These are phyloP conservation scores for Eupithecia inturbata DNA, from an alignment of 2,888 invertebrate genomes.

Conservation along the genomic window DNA sequence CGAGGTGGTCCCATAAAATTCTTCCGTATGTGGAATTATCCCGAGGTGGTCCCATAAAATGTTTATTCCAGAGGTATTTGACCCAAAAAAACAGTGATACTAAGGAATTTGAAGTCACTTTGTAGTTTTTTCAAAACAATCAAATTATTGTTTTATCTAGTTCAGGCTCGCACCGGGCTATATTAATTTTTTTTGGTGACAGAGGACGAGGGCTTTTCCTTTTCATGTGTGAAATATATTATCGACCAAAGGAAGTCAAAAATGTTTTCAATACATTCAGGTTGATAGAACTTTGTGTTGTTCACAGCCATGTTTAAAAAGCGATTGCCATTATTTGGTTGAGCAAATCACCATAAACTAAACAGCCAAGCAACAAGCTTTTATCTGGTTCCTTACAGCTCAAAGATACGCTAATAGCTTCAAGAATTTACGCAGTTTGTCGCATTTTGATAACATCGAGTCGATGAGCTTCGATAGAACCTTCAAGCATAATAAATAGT, in stretches of 20 bases:
- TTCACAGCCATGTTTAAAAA: conserved; percentile 3
- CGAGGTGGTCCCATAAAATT: no score
- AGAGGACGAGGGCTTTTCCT: neutral
- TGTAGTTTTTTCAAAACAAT: no score
- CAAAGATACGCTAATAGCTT: conserved; percentile 40
- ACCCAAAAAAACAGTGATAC: no score
- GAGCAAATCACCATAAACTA: conserved; percentile 25
- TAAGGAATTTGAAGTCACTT: no score
- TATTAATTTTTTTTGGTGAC: no score
- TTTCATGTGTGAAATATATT: neutral
- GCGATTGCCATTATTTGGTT: conserved; percentile 4
- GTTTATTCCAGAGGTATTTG: no score
- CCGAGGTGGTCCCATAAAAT: no score
- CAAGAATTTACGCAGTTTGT: conserved; percentile 59
- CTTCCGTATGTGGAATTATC: no score
- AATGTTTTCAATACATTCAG: neutral
- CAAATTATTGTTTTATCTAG: neutral
- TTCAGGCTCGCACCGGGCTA: neutral
- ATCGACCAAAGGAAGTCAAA: neutral
- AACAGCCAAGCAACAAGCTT: conserved; percentile 30
- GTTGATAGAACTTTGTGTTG: neutral
- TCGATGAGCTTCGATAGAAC: conserved; percentile 58
- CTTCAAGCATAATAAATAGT: conserved; percentile 45
- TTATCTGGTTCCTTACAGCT: conserved; percentile 35
- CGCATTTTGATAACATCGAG: conserved; percentile 57